Evolutionary conservation across 2,797 vertebrate genomes (phyloP), one percentile per base, ranked within the genome.

Genomic region (Hoplostethus mediterraneus): DNA sequence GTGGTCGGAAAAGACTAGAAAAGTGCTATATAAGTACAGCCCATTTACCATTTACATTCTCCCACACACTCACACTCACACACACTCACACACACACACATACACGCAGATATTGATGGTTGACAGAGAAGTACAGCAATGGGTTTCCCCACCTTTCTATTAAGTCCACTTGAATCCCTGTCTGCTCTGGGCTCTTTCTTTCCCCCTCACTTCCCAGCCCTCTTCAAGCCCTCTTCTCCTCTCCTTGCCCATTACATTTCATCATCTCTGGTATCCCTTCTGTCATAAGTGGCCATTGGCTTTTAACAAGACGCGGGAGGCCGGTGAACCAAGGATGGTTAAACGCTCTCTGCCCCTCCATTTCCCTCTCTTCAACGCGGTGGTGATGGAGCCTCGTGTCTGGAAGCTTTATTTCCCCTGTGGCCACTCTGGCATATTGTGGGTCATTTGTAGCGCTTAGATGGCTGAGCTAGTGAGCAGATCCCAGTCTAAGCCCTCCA

Each of bases 321-420:
- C 89, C 89, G 84, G 84, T 83, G 84, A 87, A 83, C 84, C 81
- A 69, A 82, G 86, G 67, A 74, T 88, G 82, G 85, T 90, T 92
- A 93, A 93, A 93, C 69, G 84, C 88, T 94, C 88, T 91, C 85
- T 88, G 84, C 83, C 83, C 85, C 83, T 81, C 80, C 65, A 84
- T 89, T 88, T 85, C 81, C 80, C 77, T 84, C 83, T 83, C 87
- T 88, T 61, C 83, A 90, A 74, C 52, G 59, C 71, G 67, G 81
- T 75, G 75, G 87, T 92, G 91, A 90, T 91, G 85, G 90, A 94
- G 90, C 89, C 89, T 86, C 80, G 79, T 93, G 92, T 93, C 92
- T 93, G 85, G 85, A 90, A 90, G 85, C 90, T 86, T 93, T 93
- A 94, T 94, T 94, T 94, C 92, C 93, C 93, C 76, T 68, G 91